Percentiles rank a stretch among this genome's conserved stretches.
Evolutionary conservation across 2,888 invertebrate genomes (phyloP).

Genomic region (Phengaris arion): DNA sequence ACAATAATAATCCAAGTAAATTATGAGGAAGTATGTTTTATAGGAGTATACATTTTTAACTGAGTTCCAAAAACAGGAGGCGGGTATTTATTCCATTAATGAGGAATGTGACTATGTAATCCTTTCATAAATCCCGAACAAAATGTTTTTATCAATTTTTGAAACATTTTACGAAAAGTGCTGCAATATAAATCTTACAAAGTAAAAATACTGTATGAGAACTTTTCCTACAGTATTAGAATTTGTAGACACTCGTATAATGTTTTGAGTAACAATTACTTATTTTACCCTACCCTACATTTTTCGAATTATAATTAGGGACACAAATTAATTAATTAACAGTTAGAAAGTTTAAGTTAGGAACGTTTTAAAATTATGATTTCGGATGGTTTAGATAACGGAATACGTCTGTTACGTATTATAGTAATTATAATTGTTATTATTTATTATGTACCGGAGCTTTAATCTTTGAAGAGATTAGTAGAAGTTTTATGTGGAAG

Average conservation of each 20-base stretch:
- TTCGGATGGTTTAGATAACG: too few species aligned
- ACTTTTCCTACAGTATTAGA: background rate
- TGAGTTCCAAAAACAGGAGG: too few species aligned
- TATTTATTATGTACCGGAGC: too few species aligned
- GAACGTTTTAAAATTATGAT: background rate
- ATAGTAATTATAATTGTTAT: too few species aligned
- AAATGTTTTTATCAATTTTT: background rate
- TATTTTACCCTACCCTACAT: background rate
- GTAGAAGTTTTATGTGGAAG: too few species aligned
- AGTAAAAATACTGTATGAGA: background rate
- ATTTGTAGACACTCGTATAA: background rate
- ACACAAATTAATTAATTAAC: background rate
- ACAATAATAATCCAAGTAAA: too few species aligned
- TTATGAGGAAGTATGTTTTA: too few species aligned
- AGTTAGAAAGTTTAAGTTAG: background rate
- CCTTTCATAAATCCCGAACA: background rate
- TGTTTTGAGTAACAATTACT: background rate
- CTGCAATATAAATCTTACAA: background rate
- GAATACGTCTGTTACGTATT: too few species aligned
- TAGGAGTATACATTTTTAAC: too few species aligned
- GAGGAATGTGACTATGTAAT: background rate
- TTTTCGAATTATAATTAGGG: background rate
- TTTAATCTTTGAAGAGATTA: too few species aligned
- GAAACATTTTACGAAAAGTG: conserved; percentile 5
- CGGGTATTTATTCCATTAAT: too few species aligned